Conservation (phyloP, 2,888 invertebrate genomes). For the Spialia ferax region DNA sequence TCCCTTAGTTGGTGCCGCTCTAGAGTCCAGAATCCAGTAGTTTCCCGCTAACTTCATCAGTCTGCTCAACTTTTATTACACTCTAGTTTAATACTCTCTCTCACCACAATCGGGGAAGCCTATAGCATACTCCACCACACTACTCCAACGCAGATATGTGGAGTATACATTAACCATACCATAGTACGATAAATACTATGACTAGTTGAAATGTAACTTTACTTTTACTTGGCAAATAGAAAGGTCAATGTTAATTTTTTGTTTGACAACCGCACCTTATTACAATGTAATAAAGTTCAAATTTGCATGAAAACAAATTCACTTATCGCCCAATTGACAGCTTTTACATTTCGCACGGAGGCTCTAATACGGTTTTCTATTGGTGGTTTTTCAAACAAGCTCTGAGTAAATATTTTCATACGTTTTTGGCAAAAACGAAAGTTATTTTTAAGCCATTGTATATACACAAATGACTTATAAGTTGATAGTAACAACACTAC, state of each 20-base stretch:
- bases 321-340: constrained; percentile 49
- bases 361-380: constrained; percentile 63
- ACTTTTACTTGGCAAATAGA: constrained; percentile 77
- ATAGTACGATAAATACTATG: constrained; percentile 18
- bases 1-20: too few species aligned
- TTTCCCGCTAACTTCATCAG: too few species aligned
- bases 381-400: constrained; percentile 51
- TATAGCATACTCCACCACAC: too few species aligned
- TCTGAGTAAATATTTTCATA: constrained; percentile 31
- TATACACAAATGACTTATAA: background rate
- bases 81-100: too few species aligned
- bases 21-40: too few species aligned
- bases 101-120: too few species aligned
- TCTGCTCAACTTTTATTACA: too few species aligned
- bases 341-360: constrained; percentile 67
- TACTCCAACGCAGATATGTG: too few species aligned
- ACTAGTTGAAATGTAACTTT: constrained; percentile 55
- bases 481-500: background rate
- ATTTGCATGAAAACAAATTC: constrained; percentile 39
- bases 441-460: constrained; percentile 23
- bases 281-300: constrained; percentile 48
- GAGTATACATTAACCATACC: too few species aligned
- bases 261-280: constrained; percentile 45
- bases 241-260: constrained; percentile 46
- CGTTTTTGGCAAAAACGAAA: constrained; percentile 29